phyloP scores from a whole-genome alignment of 64 coral and sea anemone genomes.

The Catalaphyllia jardinei region DNA sequence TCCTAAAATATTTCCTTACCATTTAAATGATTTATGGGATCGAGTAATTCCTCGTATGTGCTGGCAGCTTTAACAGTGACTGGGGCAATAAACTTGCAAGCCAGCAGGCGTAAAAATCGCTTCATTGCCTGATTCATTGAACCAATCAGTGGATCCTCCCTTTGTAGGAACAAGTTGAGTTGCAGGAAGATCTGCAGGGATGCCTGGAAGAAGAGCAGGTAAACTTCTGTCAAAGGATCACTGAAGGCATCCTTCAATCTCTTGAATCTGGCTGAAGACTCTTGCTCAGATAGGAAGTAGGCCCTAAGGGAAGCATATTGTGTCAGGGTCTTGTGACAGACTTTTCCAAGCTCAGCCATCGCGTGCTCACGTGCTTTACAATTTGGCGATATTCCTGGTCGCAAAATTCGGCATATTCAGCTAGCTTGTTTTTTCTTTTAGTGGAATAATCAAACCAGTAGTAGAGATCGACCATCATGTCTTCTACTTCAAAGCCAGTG shows the following conservation, averaged over 20 bases:
- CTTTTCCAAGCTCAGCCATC: not conserved
- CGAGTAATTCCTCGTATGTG: constrained; percentile 18
- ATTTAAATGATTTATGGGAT: constrained; percentile 14
- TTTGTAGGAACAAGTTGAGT: constrained; percentile 15
- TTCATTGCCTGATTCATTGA: constrained; percentile 24
- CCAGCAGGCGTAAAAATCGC: constrained; percentile 28
- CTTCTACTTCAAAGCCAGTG: constrained; percentile 19
- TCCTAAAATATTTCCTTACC: constrained; percentile 48
- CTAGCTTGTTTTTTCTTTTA: constrained; percentile 25
- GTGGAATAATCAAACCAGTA: constrained; percentile 36
- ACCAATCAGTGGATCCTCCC: constrained; percentile 29
- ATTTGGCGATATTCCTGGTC: constrained; percentile 47
- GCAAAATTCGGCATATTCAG: constrained; percentile 37
- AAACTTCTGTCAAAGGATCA: constrained; percentile 47
- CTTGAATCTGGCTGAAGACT: not conserved
- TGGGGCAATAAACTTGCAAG: constrained; percentile 49
- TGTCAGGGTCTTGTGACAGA: not conserved
- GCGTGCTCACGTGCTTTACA: constrained; percentile 8
- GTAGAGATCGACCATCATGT: constrained; percentile 33
- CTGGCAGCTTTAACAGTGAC: constrained; percentile 10
- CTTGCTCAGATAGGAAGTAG: constrained; percentile 31
- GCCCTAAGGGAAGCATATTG: not conserved
- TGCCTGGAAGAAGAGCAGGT: constrained; percentile 47
- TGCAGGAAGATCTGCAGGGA: constrained; percentile 17
- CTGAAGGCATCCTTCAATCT: not conserved